Percentiles rank a stretch among this genome's conserved stretches.
Evolutionary conservation across 2,888 invertebrate species (phyloP).

Genomic region (Patella ulyssiponensis): DNA sequence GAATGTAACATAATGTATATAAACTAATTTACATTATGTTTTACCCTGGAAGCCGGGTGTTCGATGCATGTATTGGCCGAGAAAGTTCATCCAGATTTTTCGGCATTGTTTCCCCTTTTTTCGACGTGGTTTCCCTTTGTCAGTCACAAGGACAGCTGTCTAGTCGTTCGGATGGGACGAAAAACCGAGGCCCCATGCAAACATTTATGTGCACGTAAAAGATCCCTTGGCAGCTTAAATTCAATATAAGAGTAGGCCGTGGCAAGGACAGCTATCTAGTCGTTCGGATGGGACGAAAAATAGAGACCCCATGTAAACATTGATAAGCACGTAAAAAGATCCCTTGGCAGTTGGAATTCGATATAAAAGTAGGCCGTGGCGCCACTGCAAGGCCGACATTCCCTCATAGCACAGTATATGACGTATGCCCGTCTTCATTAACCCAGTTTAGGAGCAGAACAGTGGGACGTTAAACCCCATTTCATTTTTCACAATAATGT

Average conservation of each 20-base stretch:
- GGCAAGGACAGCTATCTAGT: not conserved
- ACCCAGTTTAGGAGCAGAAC: not conserved
- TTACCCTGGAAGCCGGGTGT: no score
- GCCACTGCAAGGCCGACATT: no score
- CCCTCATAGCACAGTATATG: not conserved
- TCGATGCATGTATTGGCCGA: no score
- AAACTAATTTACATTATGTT: no score
- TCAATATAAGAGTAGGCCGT: no score
- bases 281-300: not conserved
- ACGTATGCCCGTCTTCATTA: not conserved
- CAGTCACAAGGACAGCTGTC: not conserved
- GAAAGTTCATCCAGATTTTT: no score
- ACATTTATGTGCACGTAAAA: not conserved
- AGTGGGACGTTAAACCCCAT: not conserved
- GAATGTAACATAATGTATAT: no score
- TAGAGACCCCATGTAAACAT: not conserved
- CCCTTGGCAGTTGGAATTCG: no score
- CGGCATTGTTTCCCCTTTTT: not conserved
- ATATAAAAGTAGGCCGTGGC: no score
- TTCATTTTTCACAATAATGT: not conserved
- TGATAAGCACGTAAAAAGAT: not conserved
- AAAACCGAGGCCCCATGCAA: not conserved
- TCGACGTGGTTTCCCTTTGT: not conserved
- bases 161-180: not conserved
- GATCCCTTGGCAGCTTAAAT: not conserved